phyloP scores from a whole-genome alignment of 2,888 invertebrate genomes.

The Dyspetes luteomarginatus region DNA sequence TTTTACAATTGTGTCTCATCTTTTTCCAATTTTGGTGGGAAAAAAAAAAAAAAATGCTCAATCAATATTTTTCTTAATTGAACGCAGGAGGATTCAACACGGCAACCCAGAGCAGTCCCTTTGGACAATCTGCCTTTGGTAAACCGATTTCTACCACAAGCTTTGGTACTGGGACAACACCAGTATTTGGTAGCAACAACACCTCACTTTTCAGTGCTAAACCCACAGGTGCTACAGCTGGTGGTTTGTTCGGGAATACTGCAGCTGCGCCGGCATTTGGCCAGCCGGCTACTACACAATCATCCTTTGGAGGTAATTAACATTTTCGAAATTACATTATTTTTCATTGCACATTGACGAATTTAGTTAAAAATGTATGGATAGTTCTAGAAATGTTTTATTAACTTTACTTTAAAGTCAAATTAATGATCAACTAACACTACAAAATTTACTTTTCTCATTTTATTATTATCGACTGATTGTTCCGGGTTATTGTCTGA shows the following conservation, averaged over 20 bases:
- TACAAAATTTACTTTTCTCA: no score
- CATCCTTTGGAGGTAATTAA: slow-evolving; percentile 81
- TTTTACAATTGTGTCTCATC: slow-evolving; percentile 64
- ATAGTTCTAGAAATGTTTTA: no score
- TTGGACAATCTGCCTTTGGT: slow-evolving; percentile 85
- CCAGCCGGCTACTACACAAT: slow-evolving; percentile 85
- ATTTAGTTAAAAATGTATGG: no score
- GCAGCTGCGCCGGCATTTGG: slow-evolving; percentile 88
- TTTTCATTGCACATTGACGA: no score
- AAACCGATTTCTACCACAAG: slow-evolving; percentile 86
- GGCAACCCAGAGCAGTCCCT: slow-evolving; percentile 84
- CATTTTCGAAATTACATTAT: not conserved
- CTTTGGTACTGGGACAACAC: slow-evolving; percentile 87
- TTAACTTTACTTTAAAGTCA: no score
- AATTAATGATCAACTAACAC: no score
- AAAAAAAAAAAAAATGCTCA: not conserved
- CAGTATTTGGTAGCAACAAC: slow-evolving; percentile 88
- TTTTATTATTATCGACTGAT: no score
- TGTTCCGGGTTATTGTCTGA: no score
- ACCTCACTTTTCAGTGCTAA: slow-evolving; percentile 86
- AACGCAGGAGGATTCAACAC: slow-evolving; percentile 84
- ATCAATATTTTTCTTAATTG: slow-evolving; percentile 34
- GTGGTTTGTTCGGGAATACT: slow-evolving; percentile 87
- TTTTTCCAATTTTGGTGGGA: slow-evolving; percentile 61
- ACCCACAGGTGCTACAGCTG: slow-evolving; percentile 83